phyloP scores from a whole-genome alignment of 2,797 vertebrate genomes.

The Chelonia mydas region DNA sequence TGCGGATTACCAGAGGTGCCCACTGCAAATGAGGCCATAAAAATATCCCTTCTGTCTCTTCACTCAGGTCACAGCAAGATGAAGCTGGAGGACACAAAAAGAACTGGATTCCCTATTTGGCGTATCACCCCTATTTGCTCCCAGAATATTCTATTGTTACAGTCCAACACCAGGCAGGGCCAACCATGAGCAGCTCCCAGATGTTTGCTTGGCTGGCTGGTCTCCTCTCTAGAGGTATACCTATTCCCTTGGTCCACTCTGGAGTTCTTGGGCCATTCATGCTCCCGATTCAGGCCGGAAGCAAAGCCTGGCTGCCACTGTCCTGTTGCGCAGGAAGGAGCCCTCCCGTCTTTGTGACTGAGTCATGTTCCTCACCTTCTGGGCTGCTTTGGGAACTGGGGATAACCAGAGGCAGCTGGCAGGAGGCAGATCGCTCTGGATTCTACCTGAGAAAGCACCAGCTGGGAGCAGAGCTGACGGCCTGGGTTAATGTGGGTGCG shows the following conservation, averaged over 20 bases:
- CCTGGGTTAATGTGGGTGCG: neutral
- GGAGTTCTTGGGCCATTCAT: neutral
- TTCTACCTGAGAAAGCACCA: neutral
- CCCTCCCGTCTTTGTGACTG: neutral
- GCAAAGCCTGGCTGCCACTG: neutral
- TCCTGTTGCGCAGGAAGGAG: neutral
- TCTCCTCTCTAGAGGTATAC: neutral
- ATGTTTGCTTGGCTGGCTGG: neutral
- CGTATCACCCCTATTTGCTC: neutral
- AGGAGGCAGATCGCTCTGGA: neutral
- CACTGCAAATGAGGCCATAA: rapidly evolving
- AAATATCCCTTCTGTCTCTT: neutral
- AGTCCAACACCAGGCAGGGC: neutral
- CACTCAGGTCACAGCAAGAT: conserved; percentile 29
- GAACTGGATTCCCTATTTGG: neutral
- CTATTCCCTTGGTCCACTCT: neutral
- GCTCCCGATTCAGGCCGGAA: neutral
- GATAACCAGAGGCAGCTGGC: neutral
- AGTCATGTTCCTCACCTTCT: neutral
- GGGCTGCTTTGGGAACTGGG: neutral
- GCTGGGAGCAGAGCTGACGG: neutral
- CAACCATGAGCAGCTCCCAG: neutral
- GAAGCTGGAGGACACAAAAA: conserved; percentile 19
- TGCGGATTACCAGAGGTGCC: neutral
- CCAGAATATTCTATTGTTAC: neutral